These are phyloP conservation scores for Aramus guarauna DNA, from an alignment of 2,113 vertebrate genomes.

Conservation along the genomic window DNA sequence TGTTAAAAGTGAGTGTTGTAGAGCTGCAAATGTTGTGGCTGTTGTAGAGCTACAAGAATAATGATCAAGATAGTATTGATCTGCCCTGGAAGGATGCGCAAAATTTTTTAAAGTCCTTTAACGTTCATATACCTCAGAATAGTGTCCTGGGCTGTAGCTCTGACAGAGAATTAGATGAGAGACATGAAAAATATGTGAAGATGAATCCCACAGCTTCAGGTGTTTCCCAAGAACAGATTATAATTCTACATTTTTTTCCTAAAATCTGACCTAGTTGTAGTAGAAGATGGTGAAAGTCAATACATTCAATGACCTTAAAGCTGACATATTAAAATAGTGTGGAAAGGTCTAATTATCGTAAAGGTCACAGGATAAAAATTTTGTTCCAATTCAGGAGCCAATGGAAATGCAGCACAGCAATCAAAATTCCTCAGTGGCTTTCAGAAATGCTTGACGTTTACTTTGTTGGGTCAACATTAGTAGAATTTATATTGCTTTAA, in stretches of 20 bases:
- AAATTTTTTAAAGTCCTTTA: neutral
- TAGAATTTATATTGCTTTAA: neutral
- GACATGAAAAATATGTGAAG: neutral
- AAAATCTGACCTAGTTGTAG: neutral
- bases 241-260: neutral
- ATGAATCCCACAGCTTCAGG: neutral
- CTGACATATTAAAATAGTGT: neutral
- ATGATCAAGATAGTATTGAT: neutral
- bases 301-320: conserved; percentile 7
- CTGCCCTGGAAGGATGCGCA: neutral
- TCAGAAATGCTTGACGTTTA: neutral
- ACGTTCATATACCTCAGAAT: neutral
- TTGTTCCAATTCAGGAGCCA: neutral
- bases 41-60: neutral
- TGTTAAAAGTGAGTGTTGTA: neutral
- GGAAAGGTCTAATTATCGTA: neutral
- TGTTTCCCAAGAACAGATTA: neutral
- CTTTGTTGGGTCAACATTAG: neutral
- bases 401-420: neutral
- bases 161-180: neutral
- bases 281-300: neutral
- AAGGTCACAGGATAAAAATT: conserved; percentile 19
- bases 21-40: neutral
- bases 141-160: neutral
- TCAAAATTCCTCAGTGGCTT: neutral